A percentile compares a stretch with the other conserved stretches of the same genome.
Evolutionary conservation across 2,113 vertebrate genomes (phyloP).

Genomic region (Gymnogyps californianus): DNA sequence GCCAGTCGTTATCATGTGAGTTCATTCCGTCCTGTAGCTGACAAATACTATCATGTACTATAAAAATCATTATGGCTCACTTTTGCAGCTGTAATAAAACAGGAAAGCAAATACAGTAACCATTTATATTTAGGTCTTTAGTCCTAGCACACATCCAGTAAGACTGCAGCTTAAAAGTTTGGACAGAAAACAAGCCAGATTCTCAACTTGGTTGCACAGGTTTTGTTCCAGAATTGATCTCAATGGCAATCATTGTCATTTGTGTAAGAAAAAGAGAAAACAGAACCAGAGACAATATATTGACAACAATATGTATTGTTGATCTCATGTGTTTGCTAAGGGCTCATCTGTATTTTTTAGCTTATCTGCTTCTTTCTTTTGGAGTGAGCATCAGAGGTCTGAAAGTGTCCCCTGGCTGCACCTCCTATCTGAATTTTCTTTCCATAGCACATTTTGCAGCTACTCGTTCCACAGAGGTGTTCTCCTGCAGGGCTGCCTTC

Average conservation of each 20-base stretch:
- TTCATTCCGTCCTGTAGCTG: slow-evolving; percentile 56
- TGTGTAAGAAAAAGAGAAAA: neutral
- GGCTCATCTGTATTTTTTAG: neutral
- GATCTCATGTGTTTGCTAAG: neutral
- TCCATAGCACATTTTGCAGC: neutral
- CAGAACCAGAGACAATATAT: neutral
- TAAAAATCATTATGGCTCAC: slow-evolving; percentile 51
- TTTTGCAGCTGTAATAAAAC: slow-evolving; percentile 54
- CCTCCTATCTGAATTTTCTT: neutral
- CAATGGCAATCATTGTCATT: neutral
- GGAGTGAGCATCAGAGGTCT: neutral
- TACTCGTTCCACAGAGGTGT: neutral
- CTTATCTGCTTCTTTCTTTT: neutral
- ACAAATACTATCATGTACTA: slow-evolving; percentile 53
- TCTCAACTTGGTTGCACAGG: neutral
- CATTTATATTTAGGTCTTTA: slow-evolving; percentile 21
- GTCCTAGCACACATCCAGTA: neutral
- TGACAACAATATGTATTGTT: neutral
- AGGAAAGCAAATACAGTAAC: slow-evolving; percentile 19
- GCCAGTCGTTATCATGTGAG: slow-evolving; percentile 24
- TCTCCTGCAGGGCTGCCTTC: neutral
- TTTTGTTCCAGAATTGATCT: neutral
- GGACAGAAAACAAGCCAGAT: neutral
- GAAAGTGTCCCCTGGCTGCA: neutral
- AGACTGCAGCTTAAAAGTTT: neutral